A percentile compares a stretch with the other conserved stretches of the same genome.
Evolutionary conservation across 2,888 invertebrate genomes (phyloP).

Genomic region (Erpobdella octoculata): DNA sequence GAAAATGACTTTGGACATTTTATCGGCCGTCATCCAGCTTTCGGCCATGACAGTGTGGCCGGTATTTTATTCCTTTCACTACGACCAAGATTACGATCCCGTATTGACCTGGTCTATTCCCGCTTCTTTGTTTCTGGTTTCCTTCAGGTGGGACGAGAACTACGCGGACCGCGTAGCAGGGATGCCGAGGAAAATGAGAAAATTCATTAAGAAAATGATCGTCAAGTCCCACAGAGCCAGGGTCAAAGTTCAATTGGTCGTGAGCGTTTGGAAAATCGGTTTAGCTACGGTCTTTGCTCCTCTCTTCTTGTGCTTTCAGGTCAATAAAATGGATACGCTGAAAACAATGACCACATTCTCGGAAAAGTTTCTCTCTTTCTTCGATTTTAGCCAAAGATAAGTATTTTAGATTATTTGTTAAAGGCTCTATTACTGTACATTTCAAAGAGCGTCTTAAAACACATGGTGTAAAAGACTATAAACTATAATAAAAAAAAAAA

Average conservation of each 20-base stretch:
- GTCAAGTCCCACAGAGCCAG: slow-evolving; percentile 54
- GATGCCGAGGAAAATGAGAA: background rate
- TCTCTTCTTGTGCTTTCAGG: slow-evolving; percentile 12
- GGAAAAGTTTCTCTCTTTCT: slow-evolving; percentile 16
- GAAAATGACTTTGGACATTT: slow-evolving; percentile 18
- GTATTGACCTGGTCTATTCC: slow-evolving; percentile 58
- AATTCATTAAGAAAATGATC: slow-evolving; percentile 3
- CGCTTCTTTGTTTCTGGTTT: slow-evolving; percentile 62
- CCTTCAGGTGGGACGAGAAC: slow-evolving; percentile 78
- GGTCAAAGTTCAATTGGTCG: slow-evolving; percentile 28
- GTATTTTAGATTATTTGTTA: background rate
- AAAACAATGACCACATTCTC: background rate
- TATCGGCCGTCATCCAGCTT: slow-evolving; percentile 41
- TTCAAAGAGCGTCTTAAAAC: no score
- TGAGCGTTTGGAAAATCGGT: slow-evolving; percentile 42
- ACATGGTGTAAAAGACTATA: no score
- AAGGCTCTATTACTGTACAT: background rate
- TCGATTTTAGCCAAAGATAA: slow-evolving; percentile 24
- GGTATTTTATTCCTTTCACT: background rate
- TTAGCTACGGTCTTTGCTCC: slow-evolving; percentile 36
- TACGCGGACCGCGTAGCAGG: slow-evolving; percentile 55
- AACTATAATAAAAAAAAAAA: no score
- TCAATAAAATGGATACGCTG: slow-evolving; percentile 18
- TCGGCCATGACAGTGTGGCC: slow-evolving; percentile 37
- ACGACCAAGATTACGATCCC: background rate